A percentile compares a stretch with the other conserved stretches of the same genome.
These are phyloP conservation scores for Invenusta paracnida DNA, from an alignment of 2,888 invertebrate genomes.

Conservation along the genomic window DNA sequence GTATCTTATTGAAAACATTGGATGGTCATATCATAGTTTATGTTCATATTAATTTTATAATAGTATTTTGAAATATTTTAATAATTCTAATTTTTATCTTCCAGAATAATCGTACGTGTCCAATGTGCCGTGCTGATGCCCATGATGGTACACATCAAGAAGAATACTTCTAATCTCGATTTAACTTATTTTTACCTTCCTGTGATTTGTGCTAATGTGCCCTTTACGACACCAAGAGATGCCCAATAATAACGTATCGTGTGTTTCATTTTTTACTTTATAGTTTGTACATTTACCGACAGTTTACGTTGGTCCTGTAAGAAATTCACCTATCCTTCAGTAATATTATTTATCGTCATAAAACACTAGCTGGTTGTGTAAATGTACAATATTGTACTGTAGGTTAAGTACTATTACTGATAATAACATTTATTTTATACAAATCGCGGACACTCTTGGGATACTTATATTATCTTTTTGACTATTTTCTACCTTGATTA, in stretches of 20 bases:
- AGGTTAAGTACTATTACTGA: no score
- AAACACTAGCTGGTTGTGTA: no score
- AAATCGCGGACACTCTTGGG: no score
- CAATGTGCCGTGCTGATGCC: conserved; percentile 42
- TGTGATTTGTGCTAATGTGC: not conserved
- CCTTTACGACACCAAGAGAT: not conserved
- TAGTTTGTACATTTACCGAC: no score
- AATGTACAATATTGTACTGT: no score
- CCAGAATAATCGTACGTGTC: conserved; percentile 52
- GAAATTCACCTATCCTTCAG: no score
- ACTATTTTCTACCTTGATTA: not conserved
- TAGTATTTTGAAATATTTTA: not conserved
- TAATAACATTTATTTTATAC: no score
- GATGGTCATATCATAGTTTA: not conserved
- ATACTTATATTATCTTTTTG: no score
- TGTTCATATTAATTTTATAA: not conserved
- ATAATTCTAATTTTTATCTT: conserved; percentile 50
- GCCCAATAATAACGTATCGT: no score
- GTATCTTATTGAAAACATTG: not conserved
- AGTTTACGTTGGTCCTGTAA: no score
- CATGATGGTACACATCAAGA: conserved; percentile 38
- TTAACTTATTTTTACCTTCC: not conserved
- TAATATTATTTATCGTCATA: no score
- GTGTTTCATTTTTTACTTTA: no score
- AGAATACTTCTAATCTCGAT: conserved; percentile 1